Evolutionary conservation across 2,888 invertebrate species (phyloP).

Genomic region (Thelaira solivaga): DNA sequence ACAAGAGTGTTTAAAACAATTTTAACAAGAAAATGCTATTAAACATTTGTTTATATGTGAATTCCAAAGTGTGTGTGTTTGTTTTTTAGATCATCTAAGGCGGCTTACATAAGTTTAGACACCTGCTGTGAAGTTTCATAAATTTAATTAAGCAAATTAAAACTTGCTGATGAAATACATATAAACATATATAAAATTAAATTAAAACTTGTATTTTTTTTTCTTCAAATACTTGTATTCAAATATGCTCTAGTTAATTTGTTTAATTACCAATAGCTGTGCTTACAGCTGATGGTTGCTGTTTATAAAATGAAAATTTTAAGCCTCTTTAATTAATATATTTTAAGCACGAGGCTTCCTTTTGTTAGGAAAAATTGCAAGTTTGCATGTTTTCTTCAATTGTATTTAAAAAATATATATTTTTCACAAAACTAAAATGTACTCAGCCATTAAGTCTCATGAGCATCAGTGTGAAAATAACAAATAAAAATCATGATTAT

Average conservation of each 20-base stretch:
- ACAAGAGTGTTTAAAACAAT: too few relatives aligned
- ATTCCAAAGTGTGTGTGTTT: not conserved
- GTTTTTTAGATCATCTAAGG: not conserved
- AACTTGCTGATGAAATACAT: slow-evolving; percentile 24
- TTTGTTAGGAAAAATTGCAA: slow-evolving; percentile 11
- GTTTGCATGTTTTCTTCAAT: slow-evolving; percentile 30
- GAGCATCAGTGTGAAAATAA: slow-evolving; percentile 55
- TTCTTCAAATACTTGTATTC: slow-evolving; percentile 6
- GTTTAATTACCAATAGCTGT: slow-evolving; percentile 23
- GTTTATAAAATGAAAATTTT: not conserved
- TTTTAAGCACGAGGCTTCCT: slow-evolving; percentile 14
- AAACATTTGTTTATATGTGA: slow-evolving; percentile 4
- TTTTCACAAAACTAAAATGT: slow-evolving; percentile 15
- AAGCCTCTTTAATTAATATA: slow-evolving; percentile 5
- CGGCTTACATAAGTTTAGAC: slow-evolving; percentile 56
- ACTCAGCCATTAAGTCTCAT: slow-evolving; percentile 45
- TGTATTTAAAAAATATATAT: not conserved
- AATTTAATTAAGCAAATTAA: not conserved
- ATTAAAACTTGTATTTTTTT: not conserved
- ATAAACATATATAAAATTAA: not conserved
- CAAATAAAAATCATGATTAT: slow-evolving; percentile 31
- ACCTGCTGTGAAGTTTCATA: slow-evolving; percentile 34
- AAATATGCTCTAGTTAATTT: slow-evolving; percentile 55
- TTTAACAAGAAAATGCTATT: slow-evolving; percentile 19
- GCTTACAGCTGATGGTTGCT: not conserved